phyloP scores from a whole-genome alignment of 2,888 invertebrate species.

The Tachystola acroxantha region DNA sequence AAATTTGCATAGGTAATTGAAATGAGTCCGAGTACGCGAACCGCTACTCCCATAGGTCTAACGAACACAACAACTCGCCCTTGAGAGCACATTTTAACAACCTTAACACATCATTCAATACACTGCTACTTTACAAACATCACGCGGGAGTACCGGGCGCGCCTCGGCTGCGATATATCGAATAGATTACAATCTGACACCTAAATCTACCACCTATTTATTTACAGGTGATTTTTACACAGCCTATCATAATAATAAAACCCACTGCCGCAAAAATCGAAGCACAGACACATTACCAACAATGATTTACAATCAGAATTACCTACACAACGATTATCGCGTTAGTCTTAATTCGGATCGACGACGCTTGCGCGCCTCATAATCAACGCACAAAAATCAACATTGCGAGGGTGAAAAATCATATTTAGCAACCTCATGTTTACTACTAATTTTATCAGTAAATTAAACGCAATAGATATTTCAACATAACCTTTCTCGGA shows the following conservation, averaged over 20 bases:
- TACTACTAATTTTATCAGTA: conserved; percentile 29
- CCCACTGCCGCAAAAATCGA: conserved; percentile 59
- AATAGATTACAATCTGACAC: conserved; percentile 49
- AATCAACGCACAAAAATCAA: neutral
- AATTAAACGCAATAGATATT: conserved; percentile 8
- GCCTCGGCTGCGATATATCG: conserved; percentile 25
- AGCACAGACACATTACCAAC: conserved; percentile 24
- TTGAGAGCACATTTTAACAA: conserved; percentile 45
- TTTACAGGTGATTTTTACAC: conserved; percentile 61
- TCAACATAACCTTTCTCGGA: neutral
- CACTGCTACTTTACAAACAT: conserved; percentile 40
- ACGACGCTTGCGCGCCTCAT: conserved; percentile 4
- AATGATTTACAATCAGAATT: conserved; percentile 7
- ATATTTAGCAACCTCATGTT: conserved; percentile 12
- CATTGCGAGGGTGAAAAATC: conserved; percentile 2
- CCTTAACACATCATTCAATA: conserved; percentile 40
- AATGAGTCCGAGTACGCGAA: conserved; percentile 43
- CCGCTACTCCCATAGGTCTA: conserved; percentile 48
- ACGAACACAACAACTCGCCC: conserved; percentile 50
- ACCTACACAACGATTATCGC: conserved; percentile 39
- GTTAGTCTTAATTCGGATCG: conserved; percentile 18
- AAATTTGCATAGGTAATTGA: conserved; percentile 61
- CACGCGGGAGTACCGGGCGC: conserved; percentile 33
- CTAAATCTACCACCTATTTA: conserved; percentile 42
- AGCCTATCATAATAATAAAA: conserved; percentile 60